A percentile compares a stretch with the other conserved stretches of the same genome.
Evolutionary conservation across 2,113 vertebrate species (phyloP).

Genomic region (Sapajus apella): DNA sequence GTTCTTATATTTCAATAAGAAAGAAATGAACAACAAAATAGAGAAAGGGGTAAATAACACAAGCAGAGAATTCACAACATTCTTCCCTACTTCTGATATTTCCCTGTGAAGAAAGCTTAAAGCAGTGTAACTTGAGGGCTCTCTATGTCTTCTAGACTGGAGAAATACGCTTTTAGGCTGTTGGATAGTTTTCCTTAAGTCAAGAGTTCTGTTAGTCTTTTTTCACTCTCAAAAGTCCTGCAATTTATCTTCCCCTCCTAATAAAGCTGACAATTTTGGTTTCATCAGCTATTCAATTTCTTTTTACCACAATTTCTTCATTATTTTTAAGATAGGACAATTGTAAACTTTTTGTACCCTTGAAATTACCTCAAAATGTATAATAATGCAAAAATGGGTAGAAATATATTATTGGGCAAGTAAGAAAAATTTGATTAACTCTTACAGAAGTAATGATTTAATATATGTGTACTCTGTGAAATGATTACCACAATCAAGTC

Average conservation of each 20-base stretch:
- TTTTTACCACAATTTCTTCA: constrained; percentile 25
- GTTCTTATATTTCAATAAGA: neutral
- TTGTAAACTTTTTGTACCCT: neutral
- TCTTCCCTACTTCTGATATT: neutral
- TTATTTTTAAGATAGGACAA: neutral
- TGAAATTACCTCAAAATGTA: neutral
- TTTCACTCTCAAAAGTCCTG: neutral
- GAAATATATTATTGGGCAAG: neutral
- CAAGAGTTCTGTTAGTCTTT: neutral
- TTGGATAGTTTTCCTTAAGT: neutral
- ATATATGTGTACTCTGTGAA: neutral
- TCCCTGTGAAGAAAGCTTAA: neutral
- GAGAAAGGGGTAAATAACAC: neutral
- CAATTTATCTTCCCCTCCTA: neutral
- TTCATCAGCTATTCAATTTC: neutral
- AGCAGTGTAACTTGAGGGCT: neutral
- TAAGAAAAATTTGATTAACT: neutral
- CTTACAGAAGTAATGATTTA: neutral
- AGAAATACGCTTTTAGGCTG: neutral
- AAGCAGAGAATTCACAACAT: neutral
- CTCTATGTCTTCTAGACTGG: neutral
- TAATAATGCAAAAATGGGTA: neutral
- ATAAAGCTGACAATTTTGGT: neutral
- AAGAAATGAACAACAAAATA: neutral
- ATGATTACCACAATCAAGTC: neutral